These are phyloP conservation scores for Trichosurus vulpecula DNA, from an alignment of 2,797 vertebrate genomes.

Conservation along the genomic window DNA sequence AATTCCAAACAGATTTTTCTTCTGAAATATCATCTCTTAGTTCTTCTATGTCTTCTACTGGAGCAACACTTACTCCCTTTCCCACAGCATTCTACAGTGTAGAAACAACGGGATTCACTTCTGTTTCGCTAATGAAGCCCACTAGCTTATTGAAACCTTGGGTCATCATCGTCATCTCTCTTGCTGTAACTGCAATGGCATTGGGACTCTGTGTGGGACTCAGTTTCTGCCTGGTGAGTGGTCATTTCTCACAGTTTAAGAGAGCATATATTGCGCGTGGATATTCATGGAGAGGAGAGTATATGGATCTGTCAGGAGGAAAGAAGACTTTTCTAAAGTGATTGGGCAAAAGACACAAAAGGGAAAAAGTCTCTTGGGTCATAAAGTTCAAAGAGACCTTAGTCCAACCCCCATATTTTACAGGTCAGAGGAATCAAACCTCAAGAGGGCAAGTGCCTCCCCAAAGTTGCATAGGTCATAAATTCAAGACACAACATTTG, in stretches of 20 bases:
- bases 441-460: neutral
- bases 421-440: neutral
- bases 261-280: neutral
- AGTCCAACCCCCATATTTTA: neutral
- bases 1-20: neutral
- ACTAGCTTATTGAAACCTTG: neutral
- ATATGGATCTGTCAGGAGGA: neutral
- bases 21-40: neutral
- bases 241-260: neutral
- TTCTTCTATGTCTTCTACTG: neutral
- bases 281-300: neutral
- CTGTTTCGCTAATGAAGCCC: neutral
- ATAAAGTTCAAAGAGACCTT: neutral
- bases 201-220: neutral
- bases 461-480: neutral
- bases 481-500: neutral
- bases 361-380: neutral
- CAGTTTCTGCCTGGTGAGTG: constrained; percentile 23
- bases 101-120: neutral
- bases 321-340: neutral
- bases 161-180: neutral
- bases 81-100: neutral
- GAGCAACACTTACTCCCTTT: neutral
- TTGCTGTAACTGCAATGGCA: rapidly evolving
- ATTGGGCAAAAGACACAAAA: neutral